Base-by-base conservation (phyloP, 2,888 invertebrate species). In the Campoplex capitator region DNA sequence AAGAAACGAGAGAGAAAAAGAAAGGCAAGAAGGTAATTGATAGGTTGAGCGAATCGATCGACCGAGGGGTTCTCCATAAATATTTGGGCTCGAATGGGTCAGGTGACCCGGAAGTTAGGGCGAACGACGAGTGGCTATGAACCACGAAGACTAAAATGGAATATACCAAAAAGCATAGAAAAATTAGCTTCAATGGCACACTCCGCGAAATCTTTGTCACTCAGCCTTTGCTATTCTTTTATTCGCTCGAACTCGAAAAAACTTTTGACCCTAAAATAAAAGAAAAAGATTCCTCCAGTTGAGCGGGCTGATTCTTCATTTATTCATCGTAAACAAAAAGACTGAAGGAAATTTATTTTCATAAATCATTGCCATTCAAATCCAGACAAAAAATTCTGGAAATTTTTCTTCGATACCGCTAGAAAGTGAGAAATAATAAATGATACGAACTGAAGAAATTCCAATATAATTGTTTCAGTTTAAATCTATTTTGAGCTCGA, bases 41-140 rank as follows among this genome's bases (percentile, higher is more conserved):
- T 88, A 86, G 86, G 83, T 86, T 82, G 81, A 70, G 38, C 74
- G 78, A 73, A 88, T 88, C 88, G 88, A 88, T 88, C 80, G 73
- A 80, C 38, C 67, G 32, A 56, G 54, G 65, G 35, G 65, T 56
- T 76, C 75, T 86, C 70, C 83, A 84, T 76, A 86, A 88, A 88
- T 88, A 88, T 88, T 88, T 88, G 86, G 76, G 35, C 74, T 86
- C 67, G 79, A 77, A 84, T 42, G 42, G 80, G 82, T 81, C 82
- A 83, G 78, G 76, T 80, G 80, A 79, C 78, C 82, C 77, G 86
- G 86, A 86, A 86, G 75, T 23, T 45, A 35, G 16, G 42, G 28
- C 28, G 9, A 58, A 42, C 62, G 42, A 58, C 18, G 13, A 9
- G 48, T 54, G 71, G 35, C 58, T 62, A 32, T 62, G 58, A 32